Evolutionary conservation across 2,113 vertebrate genomes (phyloP).

Genomic region (Sceloporus tristichus): DNA sequence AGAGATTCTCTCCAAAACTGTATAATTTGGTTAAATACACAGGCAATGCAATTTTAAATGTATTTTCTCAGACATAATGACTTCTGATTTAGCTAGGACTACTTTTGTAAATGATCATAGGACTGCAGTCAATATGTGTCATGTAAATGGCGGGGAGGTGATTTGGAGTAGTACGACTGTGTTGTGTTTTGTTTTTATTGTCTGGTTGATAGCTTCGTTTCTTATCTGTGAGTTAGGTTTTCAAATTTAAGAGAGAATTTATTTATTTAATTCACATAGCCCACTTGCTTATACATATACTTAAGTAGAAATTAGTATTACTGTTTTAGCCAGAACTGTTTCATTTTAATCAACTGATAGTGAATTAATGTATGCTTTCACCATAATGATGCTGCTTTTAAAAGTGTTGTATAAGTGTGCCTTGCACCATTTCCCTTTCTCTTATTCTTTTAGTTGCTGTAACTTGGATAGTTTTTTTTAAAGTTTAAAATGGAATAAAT

Average conservation of each 20-base stretch:
- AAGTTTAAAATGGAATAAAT: constrained; percentile 9
- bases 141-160: background rate
- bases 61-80: constrained; percentile 3
- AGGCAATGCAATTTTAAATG: background rate
- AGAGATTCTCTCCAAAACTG: background rate
- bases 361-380: background rate
- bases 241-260: background rate
- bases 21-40: background rate
- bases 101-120: background rate
- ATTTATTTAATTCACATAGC: background rate
- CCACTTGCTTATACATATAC: background rate
- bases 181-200: background rate
- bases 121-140: background rate
- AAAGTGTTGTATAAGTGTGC: background rate
- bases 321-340: background rate
- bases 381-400: background rate
- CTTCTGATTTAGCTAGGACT: background rate
- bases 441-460: background rate
- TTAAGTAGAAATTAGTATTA: background rate
- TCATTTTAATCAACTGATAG: background rate
- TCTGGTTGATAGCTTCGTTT: background rate
- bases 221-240: background rate
- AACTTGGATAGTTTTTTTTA: background rate
- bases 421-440: background rate
- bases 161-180: too few species aligned